Percentiles rank a stretch among this genome's conserved stretches.
Conservation (phyloP, 1,140 invertebrate genomes). For the Musca vetustissima region DNA sequence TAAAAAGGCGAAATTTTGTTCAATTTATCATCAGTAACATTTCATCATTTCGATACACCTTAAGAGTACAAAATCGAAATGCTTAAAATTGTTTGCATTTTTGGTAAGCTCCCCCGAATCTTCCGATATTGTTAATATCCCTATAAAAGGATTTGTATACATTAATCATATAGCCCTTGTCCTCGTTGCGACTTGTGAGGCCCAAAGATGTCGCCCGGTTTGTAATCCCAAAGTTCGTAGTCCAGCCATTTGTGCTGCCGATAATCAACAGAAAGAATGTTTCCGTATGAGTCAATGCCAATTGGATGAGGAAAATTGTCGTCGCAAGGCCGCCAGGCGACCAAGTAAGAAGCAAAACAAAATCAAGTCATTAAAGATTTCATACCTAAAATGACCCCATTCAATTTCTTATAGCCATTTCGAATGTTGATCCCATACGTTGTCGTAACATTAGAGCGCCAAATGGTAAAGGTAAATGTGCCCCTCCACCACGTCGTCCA, state of each 20-base stretch:
- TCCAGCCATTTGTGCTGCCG: neutral
- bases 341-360: neutral
- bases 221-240: neutral
- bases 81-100: too few relatives aligned
- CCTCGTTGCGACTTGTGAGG: too few relatives aligned
- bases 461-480: slow-evolving; percentile 13
- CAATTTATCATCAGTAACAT: too few relatives aligned
- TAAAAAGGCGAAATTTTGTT: too few relatives aligned
- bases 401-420: neutral
- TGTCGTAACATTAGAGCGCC: slow-evolving; percentile 9
- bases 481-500: neutral
- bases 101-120: too few relatives aligned
- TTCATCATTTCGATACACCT: too few relatives aligned
- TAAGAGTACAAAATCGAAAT: too few relatives aligned
- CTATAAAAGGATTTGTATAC: too few relatives aligned
- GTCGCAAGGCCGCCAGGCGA: neutral
- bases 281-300: neutral
- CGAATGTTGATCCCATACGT: neutral
- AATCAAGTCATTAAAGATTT: neutral
- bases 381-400: neutral
- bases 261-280: neutral
- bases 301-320: neutral
- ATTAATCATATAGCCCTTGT: too few relatives aligned
- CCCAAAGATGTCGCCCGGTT: neutral
- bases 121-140: too few relatives aligned